A percentile compares a stretch with the other conserved stretches of the same genome.
Conservation (phyloP, 2,113 vertebrate genomes). For the Dunckerocampus dactyliophorus region DNA sequence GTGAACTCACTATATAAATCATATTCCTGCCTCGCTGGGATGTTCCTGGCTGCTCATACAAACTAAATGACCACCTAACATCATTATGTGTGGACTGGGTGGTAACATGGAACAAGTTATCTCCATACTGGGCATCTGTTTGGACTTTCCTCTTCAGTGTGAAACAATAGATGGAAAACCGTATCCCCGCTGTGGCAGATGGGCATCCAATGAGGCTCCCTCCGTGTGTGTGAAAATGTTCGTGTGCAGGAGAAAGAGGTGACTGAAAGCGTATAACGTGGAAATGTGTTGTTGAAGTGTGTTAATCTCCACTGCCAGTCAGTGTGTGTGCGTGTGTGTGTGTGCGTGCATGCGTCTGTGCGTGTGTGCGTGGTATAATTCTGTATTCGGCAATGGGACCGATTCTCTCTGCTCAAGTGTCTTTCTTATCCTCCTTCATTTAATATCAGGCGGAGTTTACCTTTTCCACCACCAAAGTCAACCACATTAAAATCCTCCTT, state of each 20-base stretch:
- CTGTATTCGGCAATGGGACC: constrained; percentile 22
- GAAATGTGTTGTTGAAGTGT: constrained; percentile 22
- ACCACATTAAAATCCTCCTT: constrained; percentile 14
- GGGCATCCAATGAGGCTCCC: constrained; percentile 26
- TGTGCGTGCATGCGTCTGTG: constrained; percentile 22
- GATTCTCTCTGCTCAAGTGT: constrained; percentile 28
- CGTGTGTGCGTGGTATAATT: constrained; percentile 4
- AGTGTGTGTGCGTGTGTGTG: constrained; percentile 20
- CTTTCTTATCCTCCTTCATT: constrained; percentile 26
- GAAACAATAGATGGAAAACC: constrained; percentile 26
- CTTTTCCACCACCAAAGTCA: constrained; percentile 30
- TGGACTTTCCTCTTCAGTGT: constrained; percentile 13
- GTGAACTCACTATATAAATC: constrained; percentile 6
- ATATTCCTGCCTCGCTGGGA: constrained; percentile 24
- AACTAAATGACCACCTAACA: constrained; percentile 20
- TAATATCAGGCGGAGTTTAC: neutral
- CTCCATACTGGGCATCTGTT: constrained; percentile 23
- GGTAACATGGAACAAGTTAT: constrained; percentile 22
- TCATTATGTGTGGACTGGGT: constrained; percentile 22
- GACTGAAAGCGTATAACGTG: constrained; percentile 10
- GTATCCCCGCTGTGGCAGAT: constrained; percentile 23
- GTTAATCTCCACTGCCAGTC: constrained; percentile 27
- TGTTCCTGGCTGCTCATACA: constrained; percentile 19
- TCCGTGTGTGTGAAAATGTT: constrained; percentile 10
- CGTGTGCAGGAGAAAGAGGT: constrained; percentile 3